Evolutionary conservation across 1,140 invertebrate species (phyloP), one percentile per base, ranked within the genome.

Genomic region (Pseudomyrmex sp.): DNA sequence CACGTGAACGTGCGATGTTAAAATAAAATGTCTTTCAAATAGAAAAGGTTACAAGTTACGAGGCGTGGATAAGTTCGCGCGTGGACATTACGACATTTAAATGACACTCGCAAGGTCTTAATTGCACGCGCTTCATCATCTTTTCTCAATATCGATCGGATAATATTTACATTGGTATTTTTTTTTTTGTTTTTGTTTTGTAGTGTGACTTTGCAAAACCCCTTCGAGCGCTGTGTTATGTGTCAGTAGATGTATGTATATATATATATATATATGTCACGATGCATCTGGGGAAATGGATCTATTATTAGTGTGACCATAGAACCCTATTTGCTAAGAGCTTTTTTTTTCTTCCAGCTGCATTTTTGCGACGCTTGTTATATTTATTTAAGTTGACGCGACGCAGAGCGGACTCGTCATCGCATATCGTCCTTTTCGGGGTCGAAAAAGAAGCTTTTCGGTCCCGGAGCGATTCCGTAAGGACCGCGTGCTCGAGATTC

Each of bases 41-140:
- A 73, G 50, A 15, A 8, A 50, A 23, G 48, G 83, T 82, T 69
- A 15, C 69, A 80, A 79, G 35, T 5, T 35, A 35, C 35, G 35
- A 35, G 35, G 35, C 35, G 35, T 35, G 26, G 35, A 35, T 35
- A 35, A 35, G 35, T 35, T 35, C 35, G 35, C 80, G 83, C 80
- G 74, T 76, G 74, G 84, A 86, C 68, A 79, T 68, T 61, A 59
- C 26, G 46, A 72, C 84, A 82, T 83, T 87, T 86, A 84, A 61
- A 72, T 65, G 52, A 66, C 35, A 35, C 35, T 58, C 48, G 56
- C 35, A 66, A 61, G 82, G 73, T 82, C 69, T 88, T 90, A 90
- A 91, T 92, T 88, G 83, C 70, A 59, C 80, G 84, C 35, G 35
- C 35, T 77, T 91, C 90, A 91, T 91, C 90, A 91, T 91, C 87